Percentiles rank a stretch among this genome's conserved stretches.
These are phyloP conservation scores for Orchesellides sinensis DNA, from an alignment of 2,888 invertebrate species.

Conservation along the genomic window DNA sequence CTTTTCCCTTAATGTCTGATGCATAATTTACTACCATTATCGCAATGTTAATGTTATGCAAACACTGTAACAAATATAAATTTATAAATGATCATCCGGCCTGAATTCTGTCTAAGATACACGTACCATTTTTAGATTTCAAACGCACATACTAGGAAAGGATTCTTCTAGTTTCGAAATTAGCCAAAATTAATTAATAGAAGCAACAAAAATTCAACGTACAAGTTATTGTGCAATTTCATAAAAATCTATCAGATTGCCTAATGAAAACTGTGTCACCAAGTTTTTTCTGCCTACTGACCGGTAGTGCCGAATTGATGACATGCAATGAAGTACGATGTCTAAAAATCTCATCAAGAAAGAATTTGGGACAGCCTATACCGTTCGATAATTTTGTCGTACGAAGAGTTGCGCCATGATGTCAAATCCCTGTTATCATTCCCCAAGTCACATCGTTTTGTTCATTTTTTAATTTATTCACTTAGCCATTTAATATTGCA, in stretches of 20 bases:
- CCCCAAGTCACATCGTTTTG: constrained; percentile 4
- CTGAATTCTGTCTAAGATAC: background rate
- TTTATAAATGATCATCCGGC: constrained; percentile 17
- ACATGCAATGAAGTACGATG: constrained; percentile 15
- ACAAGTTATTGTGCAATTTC: background rate
- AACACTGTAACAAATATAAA: constrained; percentile 23
- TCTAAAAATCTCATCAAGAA: background rate
- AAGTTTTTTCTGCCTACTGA: constrained; percentile 7
- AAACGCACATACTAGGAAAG: background rate
- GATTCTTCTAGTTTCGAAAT: constrained; percentile 2
- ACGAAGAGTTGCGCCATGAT: constrained; percentile 11
- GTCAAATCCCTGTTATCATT: constrained; percentile 30
- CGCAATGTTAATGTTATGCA: background rate
- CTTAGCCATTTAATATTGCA: background rate
- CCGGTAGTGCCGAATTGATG: constrained; percentile 25
- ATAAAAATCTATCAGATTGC: constrained; percentile 12
- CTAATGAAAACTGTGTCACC: constrained; percentile 41
- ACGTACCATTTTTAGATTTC: background rate
- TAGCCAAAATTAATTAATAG: too few species aligned
- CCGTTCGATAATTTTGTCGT: constrained; percentile 17
- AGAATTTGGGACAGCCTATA: constrained; percentile 40
- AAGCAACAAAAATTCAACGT: background rate
- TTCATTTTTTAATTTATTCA: background rate
- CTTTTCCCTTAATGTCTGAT: background rate
- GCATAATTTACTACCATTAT: background rate